Evolutionary conservation across 2,888 invertebrate genomes (phyloP).

Genomic region (Glaucopsyche alexis): DNA sequence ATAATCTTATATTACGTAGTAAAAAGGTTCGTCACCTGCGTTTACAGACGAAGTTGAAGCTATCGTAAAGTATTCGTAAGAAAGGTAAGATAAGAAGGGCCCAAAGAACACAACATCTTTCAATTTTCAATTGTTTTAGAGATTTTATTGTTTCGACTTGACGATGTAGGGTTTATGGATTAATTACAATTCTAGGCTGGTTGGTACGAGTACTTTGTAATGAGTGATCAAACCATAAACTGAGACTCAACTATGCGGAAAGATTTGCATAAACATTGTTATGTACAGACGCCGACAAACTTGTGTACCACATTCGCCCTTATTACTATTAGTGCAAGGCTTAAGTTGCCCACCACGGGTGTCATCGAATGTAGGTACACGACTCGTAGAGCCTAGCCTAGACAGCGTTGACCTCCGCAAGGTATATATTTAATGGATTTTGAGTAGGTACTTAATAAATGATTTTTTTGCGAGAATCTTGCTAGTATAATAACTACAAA

Average conservation of each 20-base stretch:
- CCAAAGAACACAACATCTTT: no score
- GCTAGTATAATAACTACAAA: not conserved
- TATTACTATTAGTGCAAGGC: not conserved
- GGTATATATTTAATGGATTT: not conserved
- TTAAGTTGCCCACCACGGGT: not conserved
- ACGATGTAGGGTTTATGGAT: not conserved
- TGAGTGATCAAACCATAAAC: not conserved
- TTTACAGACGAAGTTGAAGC: no score
- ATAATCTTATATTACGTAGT: no score
- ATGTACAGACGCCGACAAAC: not conserved
- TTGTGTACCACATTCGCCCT: not conserved
- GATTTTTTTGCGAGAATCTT: not conserved
- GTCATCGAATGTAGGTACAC: not conserved
- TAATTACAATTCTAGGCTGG: slow-evolving; percentile 1
- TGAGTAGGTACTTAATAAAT: no score
- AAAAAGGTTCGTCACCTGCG: no score
- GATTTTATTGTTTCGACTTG: not conserved
- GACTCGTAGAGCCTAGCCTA: not conserved
- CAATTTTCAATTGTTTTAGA: no score
- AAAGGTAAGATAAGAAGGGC: no score
- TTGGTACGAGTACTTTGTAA: no score
- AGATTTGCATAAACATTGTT: slow-evolving; percentile 2
- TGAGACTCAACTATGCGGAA: not conserved
- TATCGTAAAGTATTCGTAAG: no score
- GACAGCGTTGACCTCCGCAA: not conserved